Evolutionary conservation across 53 echinoderm and acorn worm genomes (phyloP).

Genomic region (Apostichopus leukothele): DNA sequence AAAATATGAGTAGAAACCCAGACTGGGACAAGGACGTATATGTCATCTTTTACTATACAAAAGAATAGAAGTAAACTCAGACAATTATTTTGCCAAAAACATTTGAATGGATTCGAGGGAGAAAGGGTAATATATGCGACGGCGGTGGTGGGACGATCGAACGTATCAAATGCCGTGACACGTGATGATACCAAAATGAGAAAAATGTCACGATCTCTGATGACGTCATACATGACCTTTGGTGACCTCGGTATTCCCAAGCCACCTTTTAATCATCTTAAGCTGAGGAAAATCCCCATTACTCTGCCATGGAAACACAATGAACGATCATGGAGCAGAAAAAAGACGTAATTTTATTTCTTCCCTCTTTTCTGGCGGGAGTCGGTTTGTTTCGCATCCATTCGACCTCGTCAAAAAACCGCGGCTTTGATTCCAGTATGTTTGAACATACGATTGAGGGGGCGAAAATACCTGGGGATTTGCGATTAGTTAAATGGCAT

Average conservation of each 20-base stretch:
- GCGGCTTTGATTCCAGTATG: conserved; percentile 18
- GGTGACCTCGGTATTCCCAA: conserved; percentile 8
- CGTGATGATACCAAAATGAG: neutral
- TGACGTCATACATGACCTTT: conserved; percentile 39
- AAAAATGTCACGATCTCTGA: neutral
- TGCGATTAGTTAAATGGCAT: conserved; percentile 48
- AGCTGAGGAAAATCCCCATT: neutral
- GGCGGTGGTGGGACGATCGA: neutral
- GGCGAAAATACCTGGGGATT: conserved; percentile 39
- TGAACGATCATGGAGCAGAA: conserved; percentile 4
- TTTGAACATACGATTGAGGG: neutral
- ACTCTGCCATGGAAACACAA: conserved; percentile 5
- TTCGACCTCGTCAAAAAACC: conserved; percentile 13
- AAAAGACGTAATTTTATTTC: neutral
- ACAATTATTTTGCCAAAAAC: no score
- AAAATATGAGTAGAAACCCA: no score
- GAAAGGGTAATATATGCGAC: neutral
- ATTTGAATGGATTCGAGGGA: no score
- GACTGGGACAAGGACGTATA: no score
- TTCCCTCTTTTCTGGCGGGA: neutral
- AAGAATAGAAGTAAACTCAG: no score
- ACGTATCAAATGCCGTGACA: neutral
- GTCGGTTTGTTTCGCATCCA: neutral
- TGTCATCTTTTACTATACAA: no score
- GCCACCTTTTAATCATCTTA: conserved; percentile 11